Base-by-base conservation (phyloP, 2,888 invertebrate genomes). In the Tiphia femorata region DNA sequence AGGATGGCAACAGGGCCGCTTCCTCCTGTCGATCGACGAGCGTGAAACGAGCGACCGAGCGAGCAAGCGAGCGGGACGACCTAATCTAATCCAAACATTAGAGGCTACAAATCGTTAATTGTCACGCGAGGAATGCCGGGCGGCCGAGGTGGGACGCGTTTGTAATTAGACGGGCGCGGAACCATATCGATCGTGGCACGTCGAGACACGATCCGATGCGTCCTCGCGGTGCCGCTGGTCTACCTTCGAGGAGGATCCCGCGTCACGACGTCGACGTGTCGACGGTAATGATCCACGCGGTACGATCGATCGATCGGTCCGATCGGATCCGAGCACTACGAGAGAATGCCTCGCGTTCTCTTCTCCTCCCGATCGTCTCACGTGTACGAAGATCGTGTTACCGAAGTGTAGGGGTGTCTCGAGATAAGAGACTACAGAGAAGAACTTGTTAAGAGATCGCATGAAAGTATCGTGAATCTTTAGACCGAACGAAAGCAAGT, bases 71-170 rank as follows among this genome's bases (percentile, higher is more conserved):
- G n/a, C n/a, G n/a, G n/a, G n/a, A n/a, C 44, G 58, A 47, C 54
- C 56, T 57, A 56, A 75, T 75, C 73, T 73, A 73, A 76, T 75
- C 70, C 72, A 72, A 76, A 78, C 75, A 74, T 77, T 72, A 72
- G 74, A 63, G 61, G 65, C 67, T 71, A 77, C 76, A 77, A 77
- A 80, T 80, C 73, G 78, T 76, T 78, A 78, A 80, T 80, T 77
- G 78, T 77, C 79, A 78, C 80, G 77, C 73, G 67, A 75, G 67
- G 70, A 75, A 75, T 72, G 72, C 58, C 53, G 51, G 7, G 40
- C n/a, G n/a, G 56, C 61, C 51, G 62, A 67, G 61, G 51, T 46
- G 49, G 60, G 55, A 62, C 64, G 63, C 66, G 72, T 62, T 58
- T 46, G 72, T 73, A 76, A 77, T 77, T 77, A 76, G 72, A 62